phyloP scores from a whole-genome alignment of 2,797 vertebrate genomes.

The Epinephelus awoara region DNA sequence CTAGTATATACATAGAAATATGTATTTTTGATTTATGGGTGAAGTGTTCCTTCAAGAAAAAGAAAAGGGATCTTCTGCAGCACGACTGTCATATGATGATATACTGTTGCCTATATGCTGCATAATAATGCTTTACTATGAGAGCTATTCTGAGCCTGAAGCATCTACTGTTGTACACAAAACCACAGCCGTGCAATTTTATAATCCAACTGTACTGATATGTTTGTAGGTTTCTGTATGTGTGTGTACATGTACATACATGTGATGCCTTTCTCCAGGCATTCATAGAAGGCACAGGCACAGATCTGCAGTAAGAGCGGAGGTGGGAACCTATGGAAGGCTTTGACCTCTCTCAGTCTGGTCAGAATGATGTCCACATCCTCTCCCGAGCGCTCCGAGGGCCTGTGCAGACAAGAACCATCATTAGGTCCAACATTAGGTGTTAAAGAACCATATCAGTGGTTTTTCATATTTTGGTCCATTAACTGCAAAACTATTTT shows the following conservation, averaged over 20 bases:
- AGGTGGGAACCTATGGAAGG: conserved; percentile 96
- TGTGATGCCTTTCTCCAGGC: conserved; percentile 97
- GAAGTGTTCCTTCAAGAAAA: not conserved
- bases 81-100: not conserved
- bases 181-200: not conserved
- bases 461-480: not conserved
- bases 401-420: conserved; percentile 81
- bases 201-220: conserved; percentile 1
- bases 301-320: conserved; percentile 97
- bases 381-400: conserved; percentile 95
- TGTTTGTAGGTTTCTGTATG: not conserved
- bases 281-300: conserved; percentile 96
- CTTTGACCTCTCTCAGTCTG: conserved; percentile 94
- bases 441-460: not conserved
- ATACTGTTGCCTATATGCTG: not conserved
- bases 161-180: not conserved
- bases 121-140: not conserved
- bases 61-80: conserved; percentile 1
- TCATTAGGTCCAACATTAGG: conserved; percentile 11
- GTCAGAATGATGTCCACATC: conserved; percentile 98
- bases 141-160: not conserved
- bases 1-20: too few species aligned
- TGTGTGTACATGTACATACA: conserved; percentile 83
- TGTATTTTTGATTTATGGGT: too few species aligned
- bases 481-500: not conserved